Percentiles rank a stretch among this genome's conserved stretches.
Conservation (phyloP, 2,888 invertebrate genomes). For the Schizotus pectinicornis region DNA sequence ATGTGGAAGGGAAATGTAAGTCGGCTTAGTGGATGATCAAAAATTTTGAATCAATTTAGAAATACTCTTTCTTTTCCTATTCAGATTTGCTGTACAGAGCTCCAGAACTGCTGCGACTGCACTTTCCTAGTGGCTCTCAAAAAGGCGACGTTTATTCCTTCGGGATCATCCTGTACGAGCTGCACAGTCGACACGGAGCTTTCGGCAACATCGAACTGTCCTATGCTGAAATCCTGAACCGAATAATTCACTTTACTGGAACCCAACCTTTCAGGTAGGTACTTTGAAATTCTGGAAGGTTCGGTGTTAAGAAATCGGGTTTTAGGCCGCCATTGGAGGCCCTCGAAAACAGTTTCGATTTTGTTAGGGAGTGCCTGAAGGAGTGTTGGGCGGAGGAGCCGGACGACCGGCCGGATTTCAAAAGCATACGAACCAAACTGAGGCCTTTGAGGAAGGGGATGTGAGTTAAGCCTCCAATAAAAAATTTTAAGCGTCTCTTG, state of each 20-base stretch:
- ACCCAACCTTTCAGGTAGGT: constrained; percentile 67
- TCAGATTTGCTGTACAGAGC: constrained; percentile 79
- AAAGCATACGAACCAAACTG: constrained; percentile 76
- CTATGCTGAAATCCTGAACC: constrained; percentile 70
- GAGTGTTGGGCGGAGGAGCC: constrained; percentile 89
- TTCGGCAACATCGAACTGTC: constrained; percentile 75
- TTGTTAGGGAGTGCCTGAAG: constrained; percentile 81
- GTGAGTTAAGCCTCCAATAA: constrained; percentile 72
- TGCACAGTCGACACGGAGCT: constrained; percentile 85
- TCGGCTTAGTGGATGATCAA: too few species aligned
- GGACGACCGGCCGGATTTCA: constrained; percentile 83
- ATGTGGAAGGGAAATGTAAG: too few species aligned
- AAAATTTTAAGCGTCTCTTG: too few species aligned
- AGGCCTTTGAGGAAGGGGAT: constrained; percentile 87
- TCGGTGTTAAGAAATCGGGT: constrained; percentile 6
- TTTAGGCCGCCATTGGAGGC: constrained; percentile 79
- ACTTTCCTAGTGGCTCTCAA: constrained; percentile 63
- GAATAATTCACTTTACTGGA: constrained; percentile 63
- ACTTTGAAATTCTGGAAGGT: constrained; percentile 13
- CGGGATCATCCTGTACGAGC: constrained; percentile 85
- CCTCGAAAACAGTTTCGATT: constrained; percentile 82
- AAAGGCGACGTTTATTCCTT: constrained; percentile 88
- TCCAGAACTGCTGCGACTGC: constrained; percentile 75
- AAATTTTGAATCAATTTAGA: background rate
- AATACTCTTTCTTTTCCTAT: constrained; percentile 24